A percentile compares a stretch with the other conserved stretches of the same genome.
These are phyloP conservation scores for Catagonus wagneri DNA, from an alignment of 2,113 vertebrate species.

Conservation along the genomic window DNA sequence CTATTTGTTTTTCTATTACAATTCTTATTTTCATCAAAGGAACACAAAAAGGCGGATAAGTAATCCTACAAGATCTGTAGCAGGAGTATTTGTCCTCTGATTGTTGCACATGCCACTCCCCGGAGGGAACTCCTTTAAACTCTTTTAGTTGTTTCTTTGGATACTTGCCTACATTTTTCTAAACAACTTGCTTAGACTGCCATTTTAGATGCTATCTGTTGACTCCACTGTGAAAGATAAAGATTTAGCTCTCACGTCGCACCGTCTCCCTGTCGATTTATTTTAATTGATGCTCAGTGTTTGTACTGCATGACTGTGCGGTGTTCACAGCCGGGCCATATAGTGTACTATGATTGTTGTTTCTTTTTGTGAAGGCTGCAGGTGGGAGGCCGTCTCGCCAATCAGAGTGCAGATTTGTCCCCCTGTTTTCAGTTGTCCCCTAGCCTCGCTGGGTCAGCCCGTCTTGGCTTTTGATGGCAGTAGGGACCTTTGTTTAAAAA, in stretches of 20 bases:
- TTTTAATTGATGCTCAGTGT: background rate
- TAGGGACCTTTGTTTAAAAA: background rate
- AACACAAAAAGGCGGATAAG: background rate
- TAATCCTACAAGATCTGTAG: background rate
- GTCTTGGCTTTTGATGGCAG: background rate
- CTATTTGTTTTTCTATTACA: background rate
- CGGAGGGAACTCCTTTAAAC: background rate
- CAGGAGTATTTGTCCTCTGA: background rate
- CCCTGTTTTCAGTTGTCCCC: background rate
- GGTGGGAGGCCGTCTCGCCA: background rate
- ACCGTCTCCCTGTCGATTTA: background rate
- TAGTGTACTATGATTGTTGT: accelerated
- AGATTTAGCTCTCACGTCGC: background rate
- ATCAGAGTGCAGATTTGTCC: background rate
- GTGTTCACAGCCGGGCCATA: background rate
- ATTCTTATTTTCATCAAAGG: constrained; percentile 24
- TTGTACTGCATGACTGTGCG: accelerated
- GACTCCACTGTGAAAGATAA: background rate
- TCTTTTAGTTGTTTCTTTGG: background rate
- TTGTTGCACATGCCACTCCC: background rate
- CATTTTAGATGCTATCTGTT: background rate
- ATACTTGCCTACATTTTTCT: background rate
- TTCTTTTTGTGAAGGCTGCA: background rate
- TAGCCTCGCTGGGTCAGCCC: background rate
- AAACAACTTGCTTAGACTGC: background rate